Percentiles rank a stretch among this genome's conserved stretches.
Conservation (phyloP, 2,797 vertebrate genomes). For the Sebastes vulpes region DNA sequence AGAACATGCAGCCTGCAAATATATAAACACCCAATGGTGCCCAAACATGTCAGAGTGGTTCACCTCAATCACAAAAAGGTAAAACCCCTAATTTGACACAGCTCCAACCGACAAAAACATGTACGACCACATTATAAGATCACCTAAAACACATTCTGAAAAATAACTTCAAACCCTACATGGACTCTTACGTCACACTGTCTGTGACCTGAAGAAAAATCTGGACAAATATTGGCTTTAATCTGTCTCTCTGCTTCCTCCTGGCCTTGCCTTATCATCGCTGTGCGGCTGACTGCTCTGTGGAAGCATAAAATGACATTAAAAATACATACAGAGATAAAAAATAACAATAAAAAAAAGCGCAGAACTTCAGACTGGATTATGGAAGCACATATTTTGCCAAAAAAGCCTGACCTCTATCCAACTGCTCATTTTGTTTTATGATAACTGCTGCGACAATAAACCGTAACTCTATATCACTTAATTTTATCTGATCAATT, state of each 20-base stretch:
- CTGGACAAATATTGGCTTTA: not conserved
- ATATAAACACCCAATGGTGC: not conserved
- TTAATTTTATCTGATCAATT: not conserved
- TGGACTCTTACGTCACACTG: not conserved
- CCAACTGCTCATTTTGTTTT: not conserved
- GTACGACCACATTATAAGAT: not conserved
- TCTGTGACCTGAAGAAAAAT: not conserved
- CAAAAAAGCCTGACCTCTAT: not conserved
- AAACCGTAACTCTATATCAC: not conserved
- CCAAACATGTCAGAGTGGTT: not conserved
- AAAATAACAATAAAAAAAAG: not conserved
- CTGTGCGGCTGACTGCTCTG: not conserved
- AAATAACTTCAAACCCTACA: not conserved
- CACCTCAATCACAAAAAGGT: not conserved
- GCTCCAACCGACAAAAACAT: not conserved
- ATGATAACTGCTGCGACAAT: not conserved
- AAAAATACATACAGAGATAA: not conserved
- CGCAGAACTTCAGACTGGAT: not conserved
- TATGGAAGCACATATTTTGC: not conserved
- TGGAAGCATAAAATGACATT: not conserved
- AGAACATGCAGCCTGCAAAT: not conserved
- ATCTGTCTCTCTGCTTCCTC: not conserved
- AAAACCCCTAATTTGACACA: not conserved
- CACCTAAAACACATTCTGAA: not conserved
- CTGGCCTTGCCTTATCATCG: not conserved